Conservation (phyloP, 2,888 invertebrate genomes). For the Tetragnatha montana region DNA sequence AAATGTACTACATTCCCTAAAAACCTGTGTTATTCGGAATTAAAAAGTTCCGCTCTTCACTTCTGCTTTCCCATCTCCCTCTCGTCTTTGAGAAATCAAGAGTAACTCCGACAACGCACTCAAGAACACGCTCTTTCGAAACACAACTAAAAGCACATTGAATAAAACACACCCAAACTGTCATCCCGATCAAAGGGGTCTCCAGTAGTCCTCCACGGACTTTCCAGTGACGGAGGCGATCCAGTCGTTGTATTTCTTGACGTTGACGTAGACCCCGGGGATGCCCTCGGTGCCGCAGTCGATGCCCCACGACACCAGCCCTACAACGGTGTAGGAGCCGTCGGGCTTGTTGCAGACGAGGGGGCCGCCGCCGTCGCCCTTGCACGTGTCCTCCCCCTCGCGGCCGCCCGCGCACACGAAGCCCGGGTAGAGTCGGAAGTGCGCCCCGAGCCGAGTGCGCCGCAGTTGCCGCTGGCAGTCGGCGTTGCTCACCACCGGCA, state of each 20-base stretch:
- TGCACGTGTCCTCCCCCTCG: conserved; percentile 90
- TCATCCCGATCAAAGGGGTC: not conserved
- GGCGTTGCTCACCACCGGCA: conserved; percentile 82
- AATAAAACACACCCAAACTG: not conserved
- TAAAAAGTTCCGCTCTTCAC: no score
- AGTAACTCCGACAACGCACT: no score
- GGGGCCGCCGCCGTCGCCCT: conserved; percentile 94
- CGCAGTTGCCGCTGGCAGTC: conserved; percentile 87
- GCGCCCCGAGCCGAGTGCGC: conserved; percentile 85
- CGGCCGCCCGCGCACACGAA: conserved; percentile 92
- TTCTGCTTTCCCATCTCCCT: no score
- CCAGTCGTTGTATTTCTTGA: conserved; percentile 87
- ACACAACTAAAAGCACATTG: not conserved
- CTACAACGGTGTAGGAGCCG: conserved; percentile 87
- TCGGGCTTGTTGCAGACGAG: conserved; percentile 92
- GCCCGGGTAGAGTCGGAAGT: conserved; percentile 85
- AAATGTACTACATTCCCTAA: no score
- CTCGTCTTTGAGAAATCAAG: no score
- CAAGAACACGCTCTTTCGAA: not conserved
- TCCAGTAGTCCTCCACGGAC: conserved; percentile 52
- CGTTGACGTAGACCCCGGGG: conserved; percentile 87
- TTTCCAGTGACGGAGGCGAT: conserved; percentile 77
- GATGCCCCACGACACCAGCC: conserved; percentile 95
- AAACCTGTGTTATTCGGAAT: no score
- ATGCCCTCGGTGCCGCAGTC: conserved; percentile 86